Conservation (phyloP, 2,797 vertebrate genomes). For the Sarcoramphus papa region DNA sequence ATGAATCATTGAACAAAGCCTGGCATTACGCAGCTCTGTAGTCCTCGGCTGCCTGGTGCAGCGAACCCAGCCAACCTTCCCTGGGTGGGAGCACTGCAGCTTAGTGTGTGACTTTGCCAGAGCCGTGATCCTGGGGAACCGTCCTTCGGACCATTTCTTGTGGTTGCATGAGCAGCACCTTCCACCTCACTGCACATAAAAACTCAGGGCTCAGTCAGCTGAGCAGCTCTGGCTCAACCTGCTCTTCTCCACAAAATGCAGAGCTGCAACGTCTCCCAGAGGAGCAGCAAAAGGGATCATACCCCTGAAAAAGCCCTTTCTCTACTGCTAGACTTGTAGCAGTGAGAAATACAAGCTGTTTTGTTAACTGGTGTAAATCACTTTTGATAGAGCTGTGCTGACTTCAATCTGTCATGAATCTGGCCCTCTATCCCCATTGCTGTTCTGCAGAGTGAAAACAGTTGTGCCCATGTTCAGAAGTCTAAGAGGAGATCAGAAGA, state of each 20-base stretch:
- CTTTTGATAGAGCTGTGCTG: neutral
- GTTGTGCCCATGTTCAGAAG: rapidly evolving
- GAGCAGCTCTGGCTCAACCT: neutral
- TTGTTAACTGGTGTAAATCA: neutral
- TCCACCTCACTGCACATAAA: neutral
- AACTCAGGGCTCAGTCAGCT: neutral
- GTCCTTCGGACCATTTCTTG: rapidly evolving
- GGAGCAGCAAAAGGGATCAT: neutral
- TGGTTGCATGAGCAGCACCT: neutral
- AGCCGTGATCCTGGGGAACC: neutral
- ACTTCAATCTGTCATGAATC: neutral
- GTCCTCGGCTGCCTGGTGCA: neutral
- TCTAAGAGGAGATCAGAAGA: neutral
- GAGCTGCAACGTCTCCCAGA: neutral
- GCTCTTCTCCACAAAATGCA: rapidly evolving
- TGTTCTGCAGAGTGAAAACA: neutral
- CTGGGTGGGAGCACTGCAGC: neutral
- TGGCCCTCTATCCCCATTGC: neutral
- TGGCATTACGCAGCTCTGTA: neutral
- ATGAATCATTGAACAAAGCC: slow-evolving; percentile 31
- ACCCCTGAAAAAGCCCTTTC: neutral
- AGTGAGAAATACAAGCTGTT: neutral
- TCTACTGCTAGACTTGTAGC: neutral
- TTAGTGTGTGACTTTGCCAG: neutral
- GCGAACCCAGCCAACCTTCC: neutral